Base-by-base conservation (phyloP, 2,888 invertebrate species). In the Nymphalis c-album region DNA sequence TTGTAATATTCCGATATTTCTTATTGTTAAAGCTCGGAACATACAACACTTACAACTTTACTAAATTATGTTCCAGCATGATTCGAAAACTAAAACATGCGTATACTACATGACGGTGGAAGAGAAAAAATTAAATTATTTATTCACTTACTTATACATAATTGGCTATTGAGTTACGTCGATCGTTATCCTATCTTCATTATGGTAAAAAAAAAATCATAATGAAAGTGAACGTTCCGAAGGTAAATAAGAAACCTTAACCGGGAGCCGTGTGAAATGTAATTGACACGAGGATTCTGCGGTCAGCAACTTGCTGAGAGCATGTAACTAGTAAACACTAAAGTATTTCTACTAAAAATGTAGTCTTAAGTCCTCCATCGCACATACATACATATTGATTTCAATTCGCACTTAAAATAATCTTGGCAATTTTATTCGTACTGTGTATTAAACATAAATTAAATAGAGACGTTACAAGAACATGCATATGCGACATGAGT, bases 191-290 rank as follows among this genome's bases (percentile, higher is more conserved):
- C 16, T 16, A 55, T 55, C 31, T 17, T 13, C 13, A 40, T 4
- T 2, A 5, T 17, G 13, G 35, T 40, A n/a, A 57, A 40, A 57
- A 57, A 73, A 83, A 82, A 82, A 78, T 74, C 64, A 78, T 78
- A 77, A 83, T 83, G 85, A 86, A 87, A 88, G 85, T 85, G 81
- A 85, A 84, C 82, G 84, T 78, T 78, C 60, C 71, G 83, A 82
- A 82, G 81, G 85, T 83, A 77, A 87, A 77, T 83, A 73, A 81
- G 83, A 82, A 81, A 81, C 79, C 80, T 78, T 77, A 78, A 77
- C 81, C 83, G 78, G 83, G 83, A 82, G 82, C 80, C 74, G 80
- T 76, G 80, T 82, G 83, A 80, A 85, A 68, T 73, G 71, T 83
- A 86, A 80, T 79, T 73, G 82, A 87, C 80, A 80, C 81, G 79